A percentile compares a stretch with the other conserved stretches of the same genome.
Evolutionary conservation across 2,113 vertebrate genomes (phyloP).

Genomic region (Oryzias curvinotus): DNA sequence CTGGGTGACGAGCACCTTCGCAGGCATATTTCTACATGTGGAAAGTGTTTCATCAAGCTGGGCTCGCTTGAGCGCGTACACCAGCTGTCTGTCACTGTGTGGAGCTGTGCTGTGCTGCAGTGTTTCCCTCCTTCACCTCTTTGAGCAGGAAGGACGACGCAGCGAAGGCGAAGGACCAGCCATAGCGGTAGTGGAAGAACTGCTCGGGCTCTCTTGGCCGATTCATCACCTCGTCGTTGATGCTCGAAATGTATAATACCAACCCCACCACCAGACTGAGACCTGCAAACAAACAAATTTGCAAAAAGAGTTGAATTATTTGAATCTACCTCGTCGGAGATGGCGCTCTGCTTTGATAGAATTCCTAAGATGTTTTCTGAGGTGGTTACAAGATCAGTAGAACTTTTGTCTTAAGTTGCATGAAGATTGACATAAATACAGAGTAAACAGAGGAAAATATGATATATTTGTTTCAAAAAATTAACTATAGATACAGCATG

Average conservation of each 20-base stretch:
- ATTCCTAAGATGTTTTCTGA: too few relatives aligned
- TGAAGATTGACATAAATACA: too few relatives aligned
- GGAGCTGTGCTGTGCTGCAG: background rate
- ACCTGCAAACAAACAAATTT: constrained; percentile 64
- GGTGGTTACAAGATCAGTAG: too few relatives aligned
- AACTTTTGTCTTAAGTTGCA: too few relatives aligned
- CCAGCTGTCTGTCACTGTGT: too few relatives aligned
- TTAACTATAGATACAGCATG: too few relatives aligned
- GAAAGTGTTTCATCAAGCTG: constrained; percentile 11
- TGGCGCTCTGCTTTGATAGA: too few relatives aligned
- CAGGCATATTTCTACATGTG: constrained; percentile 30
- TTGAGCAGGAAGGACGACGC: constrained; percentile 92
- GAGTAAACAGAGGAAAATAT: too few relatives aligned
- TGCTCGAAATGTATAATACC: constrained; percentile 91
- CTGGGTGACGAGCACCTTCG: constrained; percentile 49
- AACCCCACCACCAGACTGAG: constrained; percentile 89
- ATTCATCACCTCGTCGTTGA: constrained; percentile 95
- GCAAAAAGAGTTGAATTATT: too few relatives aligned
- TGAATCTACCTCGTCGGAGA: too few relatives aligned
- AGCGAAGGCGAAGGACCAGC: constrained; percentile 92
- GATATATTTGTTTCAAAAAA: too few relatives aligned
- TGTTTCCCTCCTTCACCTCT: constrained; percentile 74
- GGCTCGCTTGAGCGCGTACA: background rate
- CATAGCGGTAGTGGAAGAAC: constrained; percentile 90
- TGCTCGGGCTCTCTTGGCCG: constrained; percentile 86